A percentile compares a stretch with the other conserved stretches of the same genome.
phyloP scores from a whole-genome alignment of 2,113 vertebrate genomes.

The Bubo bubo region DNA sequence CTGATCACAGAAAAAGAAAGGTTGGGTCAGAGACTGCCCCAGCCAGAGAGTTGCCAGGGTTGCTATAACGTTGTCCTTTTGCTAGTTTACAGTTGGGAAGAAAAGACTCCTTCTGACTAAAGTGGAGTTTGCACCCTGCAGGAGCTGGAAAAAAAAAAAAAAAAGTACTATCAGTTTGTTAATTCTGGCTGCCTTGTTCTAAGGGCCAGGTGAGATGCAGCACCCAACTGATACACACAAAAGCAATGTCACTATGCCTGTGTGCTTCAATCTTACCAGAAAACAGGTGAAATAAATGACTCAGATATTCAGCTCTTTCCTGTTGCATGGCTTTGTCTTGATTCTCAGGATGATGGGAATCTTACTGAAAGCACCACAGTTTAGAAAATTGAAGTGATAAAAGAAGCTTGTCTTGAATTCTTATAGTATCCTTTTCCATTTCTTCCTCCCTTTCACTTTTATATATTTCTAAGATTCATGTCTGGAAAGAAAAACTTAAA shows the following conservation, averaged over 20 bases:
- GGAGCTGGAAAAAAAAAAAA: not conserved
- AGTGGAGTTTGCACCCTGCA: not conserved
- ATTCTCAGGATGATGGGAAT: not conserved
- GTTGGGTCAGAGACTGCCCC: not conserved
- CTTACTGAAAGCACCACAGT: not conserved
- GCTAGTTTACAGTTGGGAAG: not conserved
- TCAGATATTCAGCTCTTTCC: not conserved
- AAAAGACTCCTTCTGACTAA: not conserved
- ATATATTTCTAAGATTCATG: not conserved
- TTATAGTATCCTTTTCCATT: not conserved
- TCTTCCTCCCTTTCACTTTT: not conserved
- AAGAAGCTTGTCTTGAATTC: not conserved
- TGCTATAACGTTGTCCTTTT: not conserved
- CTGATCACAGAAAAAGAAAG: not conserved
- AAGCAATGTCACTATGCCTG: not conserved
- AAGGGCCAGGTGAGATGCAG: not conserved
- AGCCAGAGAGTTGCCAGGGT: not conserved
- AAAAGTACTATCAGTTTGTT: not conserved
- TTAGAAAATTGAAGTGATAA: not conserved
- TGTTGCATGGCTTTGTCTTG: not conserved
- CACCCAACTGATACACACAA: not conserved
- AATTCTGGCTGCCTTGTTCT: not conserved
- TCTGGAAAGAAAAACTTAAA: not conserved
- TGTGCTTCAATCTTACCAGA: not conserved
- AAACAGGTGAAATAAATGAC: not conserved